Base-by-base conservation (phyloP, 2,888 invertebrate species). In the Brachypalpus laphriformis region DNA sequence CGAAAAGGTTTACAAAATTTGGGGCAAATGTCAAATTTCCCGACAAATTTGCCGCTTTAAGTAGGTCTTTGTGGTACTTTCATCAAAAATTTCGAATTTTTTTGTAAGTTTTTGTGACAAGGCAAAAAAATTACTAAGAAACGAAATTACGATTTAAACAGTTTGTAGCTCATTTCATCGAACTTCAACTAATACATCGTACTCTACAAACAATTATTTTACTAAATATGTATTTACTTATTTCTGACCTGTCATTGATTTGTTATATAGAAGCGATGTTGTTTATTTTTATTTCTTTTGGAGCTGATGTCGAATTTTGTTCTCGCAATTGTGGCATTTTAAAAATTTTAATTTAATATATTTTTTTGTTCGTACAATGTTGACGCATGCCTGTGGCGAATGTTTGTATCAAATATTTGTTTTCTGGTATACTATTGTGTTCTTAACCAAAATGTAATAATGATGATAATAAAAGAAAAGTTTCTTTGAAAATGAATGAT, bases 391-490 rank as follows among this genome's bases (percentile, higher is more conserved):
- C 87, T 72, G 51, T 76, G 57, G 82, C 88, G 81, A 88, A 88
- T 88, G 87, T 88, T 88, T 88, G 88, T 88, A 88, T 88, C 88
- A 88, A 88, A 88, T 88, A 85, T 88, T 88, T 88, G 88, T 87
- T 82, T 70, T 75, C 75, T 70, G 86, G 87, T 83, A 59, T 81
- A 18, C 37, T 77, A 70, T 77, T 77, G 77, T 77, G 77, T 77
- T 77, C 61, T 70, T 59, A 70, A 54, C 34, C 54, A 74, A 92
- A 94, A 77, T 95, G 94, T 89, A 94, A 94, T 89, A 92, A 95
- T 75, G 93, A 94, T 81, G 93, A 94, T 87, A 93, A 95, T 86
- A 94, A 95, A 14, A 96, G 95, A 89, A 47, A 74, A 57, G 18
- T 49, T 66, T 5, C 63, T 25, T 45, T n/a, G 63, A 56, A 66